Evolutionary conservation across 2,113 vertebrate genomes (phyloP), one percentile per base, ranked within the genome.

Genomic region (Isurus oxyrinchus): DNA sequence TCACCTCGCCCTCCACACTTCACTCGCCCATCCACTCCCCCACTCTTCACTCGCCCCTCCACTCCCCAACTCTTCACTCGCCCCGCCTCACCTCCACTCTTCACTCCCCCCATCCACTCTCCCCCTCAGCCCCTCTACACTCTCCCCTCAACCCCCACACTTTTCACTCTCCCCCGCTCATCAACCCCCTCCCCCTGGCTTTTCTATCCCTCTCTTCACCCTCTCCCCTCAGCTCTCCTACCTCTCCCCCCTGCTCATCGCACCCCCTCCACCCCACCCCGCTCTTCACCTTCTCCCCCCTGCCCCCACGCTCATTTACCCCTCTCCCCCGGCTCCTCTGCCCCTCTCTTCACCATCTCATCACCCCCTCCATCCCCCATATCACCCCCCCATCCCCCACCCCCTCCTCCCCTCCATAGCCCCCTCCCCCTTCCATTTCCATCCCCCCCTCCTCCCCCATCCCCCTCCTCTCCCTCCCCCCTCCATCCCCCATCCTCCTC

Each of bases 361-460:
- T 10, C 14, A 8, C 7, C 86, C 49, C 10, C 86, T 1, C 19
- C 84, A 3, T 23, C 44, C 16, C 21, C 44, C 6, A n/a, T n/a
- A n/a, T n/a, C n/a, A n/a, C n/a, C 40, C 5, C 3, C 7, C 40
- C 49, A 21, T 2, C 49, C 21, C 86, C 40, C 44, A 3, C 7
- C 0, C 84, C 4, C 84, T 23, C 16, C 84, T 5, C 1, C 21
- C 40, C 7, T 0, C 44, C 19, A 10, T 3, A 1, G 0, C 13
- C 1, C 19, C 44, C 14, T 0, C 7, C 44, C 49, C 6, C 44
- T 19, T 19, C 2, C 44, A 16, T 5, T 16, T 23, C 21, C 31
- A 5, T 6, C 14, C 0, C 44, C 49, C 0, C 1, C 2, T 10
- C 4, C 49, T 44, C 4, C 23, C 23, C 0, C 3, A 0, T 3